Base-by-base conservation (phyloP, 2,113 vertebrate genomes). In the Cololabis saira region DNA sequence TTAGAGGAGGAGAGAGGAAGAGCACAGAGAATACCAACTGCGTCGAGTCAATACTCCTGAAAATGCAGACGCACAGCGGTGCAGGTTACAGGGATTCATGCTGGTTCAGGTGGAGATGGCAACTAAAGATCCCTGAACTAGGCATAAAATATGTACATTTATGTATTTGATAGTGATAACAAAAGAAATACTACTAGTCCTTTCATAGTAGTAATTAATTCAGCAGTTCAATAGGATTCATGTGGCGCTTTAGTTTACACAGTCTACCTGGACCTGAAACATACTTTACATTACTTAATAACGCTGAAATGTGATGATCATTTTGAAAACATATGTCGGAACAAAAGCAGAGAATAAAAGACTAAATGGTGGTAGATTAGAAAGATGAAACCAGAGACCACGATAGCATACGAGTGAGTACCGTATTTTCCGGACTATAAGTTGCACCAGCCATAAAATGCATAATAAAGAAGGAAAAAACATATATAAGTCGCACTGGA, bases 21-120 rank as follows among this genome's bases (percentile, higher is more conserved):
- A 61, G 70, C 33, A 3, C 13, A 11, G 33, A 57, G 82, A 88
- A 88, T 78, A 81, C 59, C 57, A 83, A 82, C 51, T 67, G 54
- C 61, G 44, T 65, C 33, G 4, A 37, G 30, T 45, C 49, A 56
- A 59, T 44, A 10, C 21, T 17, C 57, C 17, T 42, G 51, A 18
- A 58, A 62, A 66, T 48, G n/a, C 30, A 37, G 45, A n/a, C 17
- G 10, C 33, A 37, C 33, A 37, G 33, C 6, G 5, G 33, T 37
- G 33, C 21, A 24, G 49, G 54, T 53, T 54, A 18, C 72, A 69
- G 2, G 43, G 21, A 18, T 43, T 69, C 19, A 45, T 37, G 44
- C 12, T 45, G 17, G 52, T 24, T 50, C 7, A 62, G 44, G 2
- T 43, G 17, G 0, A 67, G 37, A 44, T 14, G 12, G 7, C 15